Base-by-base conservation (phyloP, 1,140 invertebrate species). In the Lithobius niger region DNA sequence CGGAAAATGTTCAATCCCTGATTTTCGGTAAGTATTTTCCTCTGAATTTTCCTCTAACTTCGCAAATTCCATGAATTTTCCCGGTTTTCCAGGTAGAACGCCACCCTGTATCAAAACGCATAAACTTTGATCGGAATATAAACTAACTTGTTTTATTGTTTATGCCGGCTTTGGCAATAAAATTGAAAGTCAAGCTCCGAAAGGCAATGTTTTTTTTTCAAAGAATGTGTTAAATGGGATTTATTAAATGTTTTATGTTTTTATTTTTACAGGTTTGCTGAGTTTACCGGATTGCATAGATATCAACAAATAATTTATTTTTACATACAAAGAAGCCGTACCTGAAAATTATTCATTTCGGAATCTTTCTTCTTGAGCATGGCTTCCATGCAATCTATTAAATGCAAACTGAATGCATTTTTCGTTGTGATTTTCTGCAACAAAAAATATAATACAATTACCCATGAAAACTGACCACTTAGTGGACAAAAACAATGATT, bases 361-460 rank as follows among this genome's bases (percentile, higher is more conserved):
- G 71, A 67, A 64, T 82, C 77, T 60, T 82, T 77, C 51, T 79
- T 77, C 43, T 79, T 76, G 25, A 86, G 61, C 73, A 85, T 78
- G 21, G 81, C 78, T 3, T 79, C 74, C 78, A 91, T 83, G 61
- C 82, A 84, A 65, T 89, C 86, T 62, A 89, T 89, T 28, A 89
- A 75, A 64, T 86, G 79, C 1, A 90, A 70, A 59, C 79, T 81
- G 74, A 88, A 91, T 1, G 84, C 86, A 79, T 89, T 90, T 66
- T 87, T 86, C 19, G 77, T 73, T 63, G 78, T 89, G 57, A 90
- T 88, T 82, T 88, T 86, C 78, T 81, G 65, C 60, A 73, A 71
- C 45, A 60, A 56, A 62, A 59, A 52, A 59, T 52, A 60, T 52
- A 22, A 27, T 57, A 47, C 15, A 6, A 26, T 42, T 18, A 4